These are phyloP conservation scores for Strigamia transsilvanica DNA, from an alignment of 2,888 invertebrate species.

Conservation along the genomic window DNA sequence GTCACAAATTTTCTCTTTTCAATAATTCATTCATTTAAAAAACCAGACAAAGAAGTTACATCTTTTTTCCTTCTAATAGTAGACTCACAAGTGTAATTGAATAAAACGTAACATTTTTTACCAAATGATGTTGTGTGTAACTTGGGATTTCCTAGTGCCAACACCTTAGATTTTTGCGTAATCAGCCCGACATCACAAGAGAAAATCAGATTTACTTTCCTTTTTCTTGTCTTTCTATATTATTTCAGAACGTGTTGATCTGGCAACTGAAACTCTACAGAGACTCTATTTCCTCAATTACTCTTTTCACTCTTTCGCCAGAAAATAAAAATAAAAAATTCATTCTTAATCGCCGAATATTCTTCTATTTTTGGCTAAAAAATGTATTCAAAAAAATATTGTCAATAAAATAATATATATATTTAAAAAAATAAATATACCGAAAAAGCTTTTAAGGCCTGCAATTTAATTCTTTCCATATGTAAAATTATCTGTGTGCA, in stretches of 20 bases:
- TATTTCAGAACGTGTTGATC: constrained; percentile 33
- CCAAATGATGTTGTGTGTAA: constrained; percentile 31
- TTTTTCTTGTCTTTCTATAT: constrained; percentile 40
- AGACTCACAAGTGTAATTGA: background rate
- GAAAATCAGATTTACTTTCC: constrained; percentile 33
- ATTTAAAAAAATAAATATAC: background rate
- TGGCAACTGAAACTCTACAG: constrained; percentile 28
- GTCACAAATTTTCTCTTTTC: background rate
- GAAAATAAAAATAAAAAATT: background rate
- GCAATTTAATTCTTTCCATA: background rate
- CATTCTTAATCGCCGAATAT: background rate
- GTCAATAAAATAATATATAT: background rate
- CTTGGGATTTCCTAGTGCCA: constrained; percentile 26
- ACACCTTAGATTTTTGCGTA: constrained; percentile 10
- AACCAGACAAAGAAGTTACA: background rate
- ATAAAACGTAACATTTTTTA: constrained; percentile 15
- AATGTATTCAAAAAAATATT: background rate
- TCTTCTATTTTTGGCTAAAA: background rate
- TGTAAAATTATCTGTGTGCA: constrained; percentile 15
- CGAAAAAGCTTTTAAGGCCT: background rate
- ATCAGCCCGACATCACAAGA: constrained; percentile 29
- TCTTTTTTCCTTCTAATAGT: background rate
- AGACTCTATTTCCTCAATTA: background rate
- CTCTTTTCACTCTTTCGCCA: background rate
- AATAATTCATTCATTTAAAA: constrained; percentile 22